Percentiles rank a stretch among this genome's conserved stretches.
These are phyloP conservation scores for Strigamia crassipes DNA, from an alignment of 2,888 invertebrate genomes.

Conservation along the genomic window DNA sequence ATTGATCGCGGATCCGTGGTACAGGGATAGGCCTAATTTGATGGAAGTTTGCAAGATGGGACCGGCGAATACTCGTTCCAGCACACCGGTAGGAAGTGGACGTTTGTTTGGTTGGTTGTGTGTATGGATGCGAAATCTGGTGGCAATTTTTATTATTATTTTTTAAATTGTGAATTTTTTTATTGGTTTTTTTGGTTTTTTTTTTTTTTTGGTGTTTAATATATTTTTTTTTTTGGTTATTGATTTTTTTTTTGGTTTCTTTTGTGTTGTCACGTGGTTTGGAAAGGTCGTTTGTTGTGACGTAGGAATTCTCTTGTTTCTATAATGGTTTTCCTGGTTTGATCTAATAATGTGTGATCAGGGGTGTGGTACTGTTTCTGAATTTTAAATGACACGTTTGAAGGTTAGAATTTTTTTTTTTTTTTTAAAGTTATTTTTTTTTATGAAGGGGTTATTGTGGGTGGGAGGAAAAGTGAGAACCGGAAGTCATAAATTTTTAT, in stretches of 20 bases:
- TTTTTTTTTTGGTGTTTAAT: too few species aligned
- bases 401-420: neutral
- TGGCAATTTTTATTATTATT: neutral
- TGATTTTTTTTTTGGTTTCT: too few species aligned
- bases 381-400: neutral
- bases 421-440: neutral
- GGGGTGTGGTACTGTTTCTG: neutral
- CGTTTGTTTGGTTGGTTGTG: neutral
- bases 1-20: conserved; percentile 41
- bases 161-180: neutral
- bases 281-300: neutral
- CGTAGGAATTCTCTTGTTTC: neutral
- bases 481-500: neutral
- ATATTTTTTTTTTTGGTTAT: too few species aligned
- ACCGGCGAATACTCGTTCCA: neutral
- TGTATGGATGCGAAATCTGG: neutral
- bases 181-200: neutral
- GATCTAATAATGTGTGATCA: neutral
- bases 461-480: neutral
- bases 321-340: neutral
- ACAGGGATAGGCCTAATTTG: conserved; percentile 11
- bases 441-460: too few species aligned
- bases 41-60: neutral
- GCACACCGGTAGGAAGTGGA: conserved; percentile 6
- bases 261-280: neutral